Evolutionary conservation across 1,140 invertebrate species (phyloP).

Genomic region (Orchesella cincta): DNA sequence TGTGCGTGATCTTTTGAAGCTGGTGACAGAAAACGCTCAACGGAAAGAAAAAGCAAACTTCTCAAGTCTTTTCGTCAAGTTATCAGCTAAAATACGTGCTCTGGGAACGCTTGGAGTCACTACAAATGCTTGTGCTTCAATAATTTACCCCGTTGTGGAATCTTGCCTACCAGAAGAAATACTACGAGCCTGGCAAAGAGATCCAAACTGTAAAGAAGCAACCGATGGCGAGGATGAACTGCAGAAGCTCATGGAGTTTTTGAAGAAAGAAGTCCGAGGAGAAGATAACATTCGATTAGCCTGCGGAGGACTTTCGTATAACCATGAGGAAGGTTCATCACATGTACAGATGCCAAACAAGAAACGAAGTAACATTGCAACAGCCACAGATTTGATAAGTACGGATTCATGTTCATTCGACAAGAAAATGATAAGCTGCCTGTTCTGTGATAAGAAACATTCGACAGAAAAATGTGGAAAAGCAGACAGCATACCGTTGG

Average conservation of each 20-base stretch:
- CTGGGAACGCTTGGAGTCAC: constrained; percentile 55
- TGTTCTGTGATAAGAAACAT: not conserved
- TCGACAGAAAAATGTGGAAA: not conserved
- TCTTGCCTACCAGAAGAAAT: constrained; percentile 53
- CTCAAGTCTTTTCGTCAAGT: not conserved
- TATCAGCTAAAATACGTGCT: constrained; percentile 50
- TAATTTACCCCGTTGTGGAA: constrained; percentile 55
- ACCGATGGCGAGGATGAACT: not conserved
- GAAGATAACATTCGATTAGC: not conserved
- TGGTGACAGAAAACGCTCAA: constrained; percentile 31
- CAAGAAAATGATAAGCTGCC: not conserved
- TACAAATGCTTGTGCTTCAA: constrained; percentile 53
- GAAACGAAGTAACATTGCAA: not conserved
- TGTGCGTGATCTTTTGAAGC: constrained; percentile 52
- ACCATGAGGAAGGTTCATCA: not conserved
- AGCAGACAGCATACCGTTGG: not conserved
- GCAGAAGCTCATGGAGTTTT: not conserved
- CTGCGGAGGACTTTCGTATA: not conserved
- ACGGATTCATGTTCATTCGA: not conserved
- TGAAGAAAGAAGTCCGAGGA: not conserved
- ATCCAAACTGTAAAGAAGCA: not conserved
- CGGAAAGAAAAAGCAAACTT: not conserved
- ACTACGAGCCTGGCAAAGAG: constrained; percentile 52
- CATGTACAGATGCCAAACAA: not conserved
- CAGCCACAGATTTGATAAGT: too few relatives aligned